Conservation (phyloP, 53 echinoderm and acorn worm genomes). For the Arbacia lixula region DNA sequence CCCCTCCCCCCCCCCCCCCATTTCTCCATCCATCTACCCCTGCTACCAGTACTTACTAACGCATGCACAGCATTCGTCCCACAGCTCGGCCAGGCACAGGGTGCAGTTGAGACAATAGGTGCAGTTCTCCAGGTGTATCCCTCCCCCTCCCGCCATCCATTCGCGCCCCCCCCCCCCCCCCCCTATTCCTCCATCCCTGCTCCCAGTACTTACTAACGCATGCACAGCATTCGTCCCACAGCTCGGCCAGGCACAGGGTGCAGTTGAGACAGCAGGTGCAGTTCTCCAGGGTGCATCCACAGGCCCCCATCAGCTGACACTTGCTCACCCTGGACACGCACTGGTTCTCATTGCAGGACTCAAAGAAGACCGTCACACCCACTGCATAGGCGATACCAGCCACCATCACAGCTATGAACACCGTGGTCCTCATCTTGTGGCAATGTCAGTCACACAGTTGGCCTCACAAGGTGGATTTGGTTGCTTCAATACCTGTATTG, state of each 20-base stretch:
- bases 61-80: conserved; percentile 88
- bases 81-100: conserved; percentile 75
- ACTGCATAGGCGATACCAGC: conserved; percentile 60
- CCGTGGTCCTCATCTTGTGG: conserved; percentile 32
- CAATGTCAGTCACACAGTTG: no score
- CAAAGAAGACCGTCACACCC: conserved; percentile 64
- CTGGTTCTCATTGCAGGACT: conserved; percentile 81
- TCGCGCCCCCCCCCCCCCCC: no score
- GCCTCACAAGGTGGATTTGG: no score
- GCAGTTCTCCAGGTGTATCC: conserved; percentile 88
- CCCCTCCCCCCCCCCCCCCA: not conserved
- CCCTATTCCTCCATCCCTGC: no score
- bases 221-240: conserved; percentile 85
- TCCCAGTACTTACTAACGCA: conserved; percentile 90
- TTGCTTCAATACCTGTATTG: no score
- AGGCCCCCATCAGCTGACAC: conserved; percentile 92
- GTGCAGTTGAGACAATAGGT: conserved; percentile 91
- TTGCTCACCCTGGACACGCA: conserved; percentile 92
- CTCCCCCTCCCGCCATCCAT: no score
- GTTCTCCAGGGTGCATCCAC: conserved; percentile 84
- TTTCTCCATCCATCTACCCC: no score
- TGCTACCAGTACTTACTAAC: conserved; percentile 87
- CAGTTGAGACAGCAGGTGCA: conserved; percentile 94
- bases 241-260: conserved; percentile 74
- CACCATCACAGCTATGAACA: conserved; percentile 51